Percentiles rank a stretch among this genome's conserved stretches.
Evolutionary conservation across 2,888 invertebrate species (phyloP).

Genomic region (Yponomeuta cagnagella): DNA sequence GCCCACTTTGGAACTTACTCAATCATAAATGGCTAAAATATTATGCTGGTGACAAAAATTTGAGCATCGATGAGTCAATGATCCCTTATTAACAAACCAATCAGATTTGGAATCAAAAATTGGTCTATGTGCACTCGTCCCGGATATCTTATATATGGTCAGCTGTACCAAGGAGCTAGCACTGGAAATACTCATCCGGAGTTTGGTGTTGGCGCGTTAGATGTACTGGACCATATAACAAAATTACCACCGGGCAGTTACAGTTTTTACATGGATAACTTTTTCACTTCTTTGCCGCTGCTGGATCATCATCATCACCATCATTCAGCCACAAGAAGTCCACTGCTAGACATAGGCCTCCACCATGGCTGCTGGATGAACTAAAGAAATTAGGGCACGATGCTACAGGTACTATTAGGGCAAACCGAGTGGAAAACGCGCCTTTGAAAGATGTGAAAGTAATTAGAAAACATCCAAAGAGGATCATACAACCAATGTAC

Average conservation of each 20-base stretch:
- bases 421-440: slow-evolving; percentile 11
- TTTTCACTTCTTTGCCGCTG: no score
- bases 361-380: no score
- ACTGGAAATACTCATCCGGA: slow-evolving; percentile 20
- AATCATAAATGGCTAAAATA: slow-evolving; percentile 28
- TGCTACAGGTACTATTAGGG: no score
- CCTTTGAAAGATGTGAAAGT: slow-evolving; percentile 13
- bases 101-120: slow-evolving; percentile 29
- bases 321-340: no score
- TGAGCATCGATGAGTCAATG: slow-evolving; percentile 36
- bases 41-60: slow-evolving; percentile 25
- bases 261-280: neutral
- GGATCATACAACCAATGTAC: slow-evolving; percentile 14
- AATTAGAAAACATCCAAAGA: slow-evolving; percentile 11
- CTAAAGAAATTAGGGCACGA: no score
- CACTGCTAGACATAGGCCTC: no score
- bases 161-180: slow-evolving; percentile 29
- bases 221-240: slow-evolving; percentile 18
- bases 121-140: slow-evolving; percentile 28
- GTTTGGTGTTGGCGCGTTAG: slow-evolving; percentile 19
- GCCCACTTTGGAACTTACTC: slow-evolving; percentile 22
- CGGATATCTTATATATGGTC: slow-evolving; percentile 29
- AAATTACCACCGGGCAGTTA: slow-evolving; percentile 15
- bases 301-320: no score
- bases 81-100: slow-evolving; percentile 35